phyloP scores from a whole-genome alignment of 2,113 vertebrate genomes.

The Campylomormyrus tamandua region DNA sequence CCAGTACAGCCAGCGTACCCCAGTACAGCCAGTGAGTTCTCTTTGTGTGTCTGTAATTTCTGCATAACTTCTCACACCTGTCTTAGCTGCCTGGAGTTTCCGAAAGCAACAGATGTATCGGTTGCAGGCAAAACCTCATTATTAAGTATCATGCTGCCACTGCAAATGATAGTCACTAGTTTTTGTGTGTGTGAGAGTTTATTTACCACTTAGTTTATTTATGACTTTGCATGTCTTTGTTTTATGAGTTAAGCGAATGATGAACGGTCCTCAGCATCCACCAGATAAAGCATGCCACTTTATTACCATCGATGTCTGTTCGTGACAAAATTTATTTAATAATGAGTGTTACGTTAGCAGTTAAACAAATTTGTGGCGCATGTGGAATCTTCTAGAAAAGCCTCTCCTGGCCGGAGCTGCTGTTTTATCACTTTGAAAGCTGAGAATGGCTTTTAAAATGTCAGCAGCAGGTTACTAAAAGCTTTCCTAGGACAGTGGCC shows the following conservation, averaged over 20 bases:
- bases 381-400: conserved; percentile 19
- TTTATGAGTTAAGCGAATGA: background rate
- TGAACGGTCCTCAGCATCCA: background rate
- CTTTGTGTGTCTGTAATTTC: background rate
- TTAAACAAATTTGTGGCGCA: conserved; percentile 23
- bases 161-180: background rate
- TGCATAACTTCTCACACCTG: background rate
- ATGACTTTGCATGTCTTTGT: background rate
- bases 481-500: conserved; percentile 26
- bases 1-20: background rate
- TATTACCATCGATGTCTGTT: background rate
- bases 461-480: conserved; percentile 37
- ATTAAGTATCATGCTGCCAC: conserved; percentile 1
- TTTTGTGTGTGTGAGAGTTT: background rate
- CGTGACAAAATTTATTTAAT: background rate
- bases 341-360: conserved; percentile 13
- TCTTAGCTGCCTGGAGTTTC: background rate
- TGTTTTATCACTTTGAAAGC: conserved; percentile 36
- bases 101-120: background rate
- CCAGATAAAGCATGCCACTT: background rate
- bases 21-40: background rate
- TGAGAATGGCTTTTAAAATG: conserved; percentile 40
- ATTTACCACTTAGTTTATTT: background rate
- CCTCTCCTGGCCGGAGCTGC: conserved; percentile 19
- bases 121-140: background rate